A percentile compares a stretch with the other conserved stretches of the same genome.
Evolutionary conservation across 2,888 invertebrate species (phyloP).

Genomic region (Emmelina monodactyla): DNA sequence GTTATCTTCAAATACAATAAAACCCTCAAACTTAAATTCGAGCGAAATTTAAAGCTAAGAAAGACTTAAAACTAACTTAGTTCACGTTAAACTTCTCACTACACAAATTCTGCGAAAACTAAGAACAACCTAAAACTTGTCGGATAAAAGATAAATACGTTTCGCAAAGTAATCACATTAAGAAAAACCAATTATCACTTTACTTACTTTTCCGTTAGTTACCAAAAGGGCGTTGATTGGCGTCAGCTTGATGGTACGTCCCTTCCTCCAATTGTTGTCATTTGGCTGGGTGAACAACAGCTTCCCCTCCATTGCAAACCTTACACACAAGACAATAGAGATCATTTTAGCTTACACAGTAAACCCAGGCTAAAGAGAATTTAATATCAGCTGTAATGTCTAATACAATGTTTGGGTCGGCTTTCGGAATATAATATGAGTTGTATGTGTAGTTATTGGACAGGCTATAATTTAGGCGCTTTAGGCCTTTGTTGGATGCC

Average conservation of each 20-base stretch:
- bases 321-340: constrained; percentile 19
- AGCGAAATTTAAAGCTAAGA: no score
- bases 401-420: constrained; percentile 2
- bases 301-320: constrained; percentile 90
- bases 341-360: background rate
- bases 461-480: no score
- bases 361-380: background rate
- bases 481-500: no score
- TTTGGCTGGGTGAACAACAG: constrained; percentile 88
- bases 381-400: background rate
- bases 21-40: no score
- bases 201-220: constrained; percentile 86
- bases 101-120: no score
- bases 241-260: constrained; percentile 86
- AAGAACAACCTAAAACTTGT: no score
- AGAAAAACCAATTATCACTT: background rate
- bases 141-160: no score
- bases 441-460: background rate
- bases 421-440: constrained; percentile 3
- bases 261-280: constrained; percentile 90
- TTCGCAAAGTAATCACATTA: background rate
- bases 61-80: no score
- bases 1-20: no score
- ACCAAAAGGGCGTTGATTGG: constrained; percentile 90
- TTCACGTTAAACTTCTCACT: no score